Evolutionary conservation across 2,113 vertebrate genomes (phyloP).

Genomic region (Varanus salvator): DNA sequence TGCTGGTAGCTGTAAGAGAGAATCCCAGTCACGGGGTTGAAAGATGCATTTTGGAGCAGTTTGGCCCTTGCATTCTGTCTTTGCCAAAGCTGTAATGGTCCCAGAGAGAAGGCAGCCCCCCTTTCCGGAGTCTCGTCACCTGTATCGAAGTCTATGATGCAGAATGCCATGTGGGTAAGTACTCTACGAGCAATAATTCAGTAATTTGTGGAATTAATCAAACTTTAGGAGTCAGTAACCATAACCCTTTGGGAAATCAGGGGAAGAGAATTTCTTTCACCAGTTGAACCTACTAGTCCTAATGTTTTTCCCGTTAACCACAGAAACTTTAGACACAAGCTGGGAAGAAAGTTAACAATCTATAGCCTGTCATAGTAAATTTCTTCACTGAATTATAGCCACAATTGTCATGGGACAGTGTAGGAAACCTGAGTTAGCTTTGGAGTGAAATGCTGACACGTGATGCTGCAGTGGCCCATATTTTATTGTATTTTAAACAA

Average conservation of each 20-base stretch:
- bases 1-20: neutral
- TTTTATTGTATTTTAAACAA: neutral
- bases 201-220: slow-evolving; percentile 39
- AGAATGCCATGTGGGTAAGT: neutral
- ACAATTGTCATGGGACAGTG: neutral
- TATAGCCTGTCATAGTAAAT: slow-evolving; percentile 52
- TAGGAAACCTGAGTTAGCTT: slow-evolving; percentile 35
- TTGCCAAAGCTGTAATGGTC: neutral
- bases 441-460: slow-evolving; percentile 48
- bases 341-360: slow-evolving; percentile 56
- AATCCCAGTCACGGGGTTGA: neutral
- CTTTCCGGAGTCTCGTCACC: neutral
- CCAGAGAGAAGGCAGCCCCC: neutral
- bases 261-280: slow-evolving; percentile 8
- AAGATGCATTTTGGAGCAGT: neutral
- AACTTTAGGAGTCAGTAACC: slow-evolving; percentile 23
- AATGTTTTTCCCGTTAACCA: slow-evolving; percentile 46
- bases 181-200: neutral
- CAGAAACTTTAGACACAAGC: slow-evolving; percentile 32
- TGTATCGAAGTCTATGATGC: neutral
- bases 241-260: slow-evolving; percentile 64
- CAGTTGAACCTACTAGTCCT: slow-evolving; percentile 33
- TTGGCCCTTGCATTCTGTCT: neutral
- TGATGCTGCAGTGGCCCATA: neutral
- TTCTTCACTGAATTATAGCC: slow-evolving; percentile 50